A percentile compares a stretch with the other conserved stretches of the same genome.
phyloP scores from a whole-genome alignment of 2,888 invertebrate species.

The Caenorhabditis parvicauda region DNA sequence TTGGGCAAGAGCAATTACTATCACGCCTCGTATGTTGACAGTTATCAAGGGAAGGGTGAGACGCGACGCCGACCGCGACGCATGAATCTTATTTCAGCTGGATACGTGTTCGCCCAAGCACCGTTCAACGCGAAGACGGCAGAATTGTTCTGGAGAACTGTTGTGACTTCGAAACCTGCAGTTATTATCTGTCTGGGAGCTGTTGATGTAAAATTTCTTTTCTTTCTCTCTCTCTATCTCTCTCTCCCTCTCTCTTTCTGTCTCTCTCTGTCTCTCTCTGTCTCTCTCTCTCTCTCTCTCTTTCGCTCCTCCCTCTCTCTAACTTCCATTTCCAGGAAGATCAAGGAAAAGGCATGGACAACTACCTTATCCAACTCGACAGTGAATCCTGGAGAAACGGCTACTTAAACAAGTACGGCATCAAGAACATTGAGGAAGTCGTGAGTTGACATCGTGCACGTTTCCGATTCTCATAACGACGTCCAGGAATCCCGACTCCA shows the following conservation, averaged over 20 bases:
- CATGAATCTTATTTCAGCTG: slow-evolving; percentile 8
- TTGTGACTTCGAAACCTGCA: slow-evolving; percentile 11
- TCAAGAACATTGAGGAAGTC: slow-evolving; percentile 6
- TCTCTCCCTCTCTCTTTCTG: too few relatives aligned
- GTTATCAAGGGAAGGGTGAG: slow-evolving; percentile 14
- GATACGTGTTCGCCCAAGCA: slow-evolving; percentile 26
- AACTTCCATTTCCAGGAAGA: neutral
- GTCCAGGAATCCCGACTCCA: too few relatives aligned
- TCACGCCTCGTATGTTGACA: slow-evolving; percentile 23
- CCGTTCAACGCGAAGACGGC: slow-evolving; percentile 17
- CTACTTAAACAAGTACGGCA: neutral
- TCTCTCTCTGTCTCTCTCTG: neutral
- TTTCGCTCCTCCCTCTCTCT: too few relatives aligned
- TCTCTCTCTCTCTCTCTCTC: too few relatives aligned
- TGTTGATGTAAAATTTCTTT: too few relatives aligned
- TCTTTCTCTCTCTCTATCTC: too few relatives aligned
- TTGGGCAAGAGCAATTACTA: slow-evolving; percentile 11
- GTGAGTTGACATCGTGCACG: neutral
- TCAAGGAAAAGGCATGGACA: neutral
- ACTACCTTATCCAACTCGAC: neutral
- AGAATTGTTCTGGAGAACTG: slow-evolving; percentile 19
- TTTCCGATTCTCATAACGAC: too few relatives aligned
- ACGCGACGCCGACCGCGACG: neutral
- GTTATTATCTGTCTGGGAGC: slow-evolving; percentile 26
- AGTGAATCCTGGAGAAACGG: neutral